Percentiles rank a stretch among this genome's conserved stretches.
phyloP scores from a whole-genome alignment of 2,113 vertebrate genomes.

The Halcyon senegalensis region DNA sequence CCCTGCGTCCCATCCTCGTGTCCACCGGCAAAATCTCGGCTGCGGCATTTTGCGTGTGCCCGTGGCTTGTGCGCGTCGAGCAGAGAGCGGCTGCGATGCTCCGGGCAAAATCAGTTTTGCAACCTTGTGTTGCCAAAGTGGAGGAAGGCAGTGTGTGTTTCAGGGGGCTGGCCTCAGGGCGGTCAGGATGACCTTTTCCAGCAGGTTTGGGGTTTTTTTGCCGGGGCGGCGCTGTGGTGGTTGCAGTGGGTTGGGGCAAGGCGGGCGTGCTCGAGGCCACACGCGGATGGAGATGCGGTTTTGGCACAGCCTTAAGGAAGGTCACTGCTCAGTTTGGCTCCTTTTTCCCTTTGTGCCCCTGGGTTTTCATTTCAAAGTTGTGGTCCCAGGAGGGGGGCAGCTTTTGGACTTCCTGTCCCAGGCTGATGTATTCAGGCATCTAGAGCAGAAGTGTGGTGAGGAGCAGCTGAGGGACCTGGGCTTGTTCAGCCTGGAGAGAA shows the following conservation, averaged over 20 bases:
- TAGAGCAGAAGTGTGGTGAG: background rate
- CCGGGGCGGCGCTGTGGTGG: background rate
- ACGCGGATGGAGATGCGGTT: background rate
- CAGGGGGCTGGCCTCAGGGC: background rate
- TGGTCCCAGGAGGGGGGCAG: background rate
- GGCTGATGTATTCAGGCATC: background rate
- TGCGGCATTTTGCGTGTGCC: accelerated
- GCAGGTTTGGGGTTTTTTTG: background rate
- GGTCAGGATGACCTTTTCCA: background rate
- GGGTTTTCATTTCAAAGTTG: background rate
- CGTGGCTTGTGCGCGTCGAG: background rate
- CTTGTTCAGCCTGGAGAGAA: background rate
- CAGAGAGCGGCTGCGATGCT: background rate
- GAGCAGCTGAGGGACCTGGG: background rate
- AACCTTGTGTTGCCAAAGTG: accelerated
- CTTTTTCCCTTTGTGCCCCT: background rate
- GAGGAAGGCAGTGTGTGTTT: background rate
- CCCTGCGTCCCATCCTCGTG: accelerated
- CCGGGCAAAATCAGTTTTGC: background rate
- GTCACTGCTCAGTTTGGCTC: background rate
- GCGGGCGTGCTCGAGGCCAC: background rate
- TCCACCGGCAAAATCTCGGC: background rate
- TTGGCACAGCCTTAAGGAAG: background rate
- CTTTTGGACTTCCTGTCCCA: background rate
- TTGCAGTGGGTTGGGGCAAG: background rate